Evolutionary conservation across 2,797 vertebrate genomes (phyloP).

Genomic region (Oceanodroma leucorhoa): DNA sequence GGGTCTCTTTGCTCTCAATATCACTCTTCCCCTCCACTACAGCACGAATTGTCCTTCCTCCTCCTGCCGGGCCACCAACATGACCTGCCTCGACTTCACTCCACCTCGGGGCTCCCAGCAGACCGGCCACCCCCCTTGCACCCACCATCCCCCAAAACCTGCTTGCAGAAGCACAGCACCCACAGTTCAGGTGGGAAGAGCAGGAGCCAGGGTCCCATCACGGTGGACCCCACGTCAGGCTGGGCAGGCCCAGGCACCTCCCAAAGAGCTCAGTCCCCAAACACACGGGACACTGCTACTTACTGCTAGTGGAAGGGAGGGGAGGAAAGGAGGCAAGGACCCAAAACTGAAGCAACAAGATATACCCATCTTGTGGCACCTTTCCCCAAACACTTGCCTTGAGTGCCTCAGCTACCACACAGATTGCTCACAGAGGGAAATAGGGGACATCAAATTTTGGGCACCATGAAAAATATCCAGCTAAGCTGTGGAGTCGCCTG

Average conservation of each 20-base stretch:
- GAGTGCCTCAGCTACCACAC: neutral
- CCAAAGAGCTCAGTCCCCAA: neutral
- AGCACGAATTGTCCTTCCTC: neutral
- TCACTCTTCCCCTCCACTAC: neutral
- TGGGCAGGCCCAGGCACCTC: neutral
- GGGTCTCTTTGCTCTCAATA: neutral
- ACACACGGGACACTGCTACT: neutral
- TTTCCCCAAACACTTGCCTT: neutral
- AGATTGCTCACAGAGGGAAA: neutral
- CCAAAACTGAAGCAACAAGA: neutral
- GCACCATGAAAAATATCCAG: neutral
- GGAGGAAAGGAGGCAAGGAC: neutral
- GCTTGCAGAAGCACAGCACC: neutral
- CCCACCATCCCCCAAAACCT: neutral
- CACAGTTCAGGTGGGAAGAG: neutral
- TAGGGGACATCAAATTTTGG: neutral
- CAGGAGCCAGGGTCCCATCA: neutral
- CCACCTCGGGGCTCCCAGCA: neutral
- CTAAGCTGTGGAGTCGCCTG: neutral
- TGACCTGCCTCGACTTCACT: neutral
- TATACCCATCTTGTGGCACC: neutral
- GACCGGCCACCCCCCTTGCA: neutral
- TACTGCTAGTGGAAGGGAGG: neutral
- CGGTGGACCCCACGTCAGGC: fast-evolving
- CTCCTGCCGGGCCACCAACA: fast-evolving